Evolutionary conservation across 2,888 invertebrate species (phyloP).

Genomic region (Scaptomyza caliginosa): DNA sequence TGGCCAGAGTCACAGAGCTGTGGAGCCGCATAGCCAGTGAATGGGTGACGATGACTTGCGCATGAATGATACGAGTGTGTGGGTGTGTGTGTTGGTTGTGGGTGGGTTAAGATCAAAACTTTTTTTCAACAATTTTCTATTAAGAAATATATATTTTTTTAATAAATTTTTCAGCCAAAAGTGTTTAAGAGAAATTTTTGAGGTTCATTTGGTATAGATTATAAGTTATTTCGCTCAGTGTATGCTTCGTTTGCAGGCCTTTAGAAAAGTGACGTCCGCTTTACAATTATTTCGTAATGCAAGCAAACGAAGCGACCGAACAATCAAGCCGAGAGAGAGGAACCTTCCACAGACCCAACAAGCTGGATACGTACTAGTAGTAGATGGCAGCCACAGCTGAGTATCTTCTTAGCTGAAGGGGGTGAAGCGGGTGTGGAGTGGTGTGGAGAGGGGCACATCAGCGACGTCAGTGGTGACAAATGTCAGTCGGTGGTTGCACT

Average conservation of each 20-base stretch:
- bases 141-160: too few species aligned
- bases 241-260: conserved; percentile 63
- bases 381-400: conserved; percentile 8
- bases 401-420: conserved; percentile 21
- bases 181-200: too few species aligned
- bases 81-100: conserved; percentile 6
- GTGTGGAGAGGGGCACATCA: conserved; percentile 2
- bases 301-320: conserved; percentile 74
- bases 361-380: too few species aligned
- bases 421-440: conserved; percentile 1
- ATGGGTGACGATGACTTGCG: conserved; percentile 77
- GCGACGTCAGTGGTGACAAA: conserved; percentile 69
- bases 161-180: too few species aligned
- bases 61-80: conserved; percentile 70
- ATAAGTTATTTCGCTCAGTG: not conserved
- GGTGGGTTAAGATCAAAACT: not conserved
- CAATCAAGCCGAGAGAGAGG: conserved; percentile 43
- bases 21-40: conserved; percentile 38
- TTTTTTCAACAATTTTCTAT: too few species aligned
- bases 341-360: not conserved
- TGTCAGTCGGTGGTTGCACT: conserved; percentile 75
- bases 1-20: conserved; percentile 22
- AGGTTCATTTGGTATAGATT: too few species aligned
- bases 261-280: conserved; percentile 78
- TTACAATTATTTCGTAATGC: conserved; percentile 79